Evolutionary conservation across 2,113 vertebrate species (phyloP).

Genomic region (Hemiprocne comata): DNA sequence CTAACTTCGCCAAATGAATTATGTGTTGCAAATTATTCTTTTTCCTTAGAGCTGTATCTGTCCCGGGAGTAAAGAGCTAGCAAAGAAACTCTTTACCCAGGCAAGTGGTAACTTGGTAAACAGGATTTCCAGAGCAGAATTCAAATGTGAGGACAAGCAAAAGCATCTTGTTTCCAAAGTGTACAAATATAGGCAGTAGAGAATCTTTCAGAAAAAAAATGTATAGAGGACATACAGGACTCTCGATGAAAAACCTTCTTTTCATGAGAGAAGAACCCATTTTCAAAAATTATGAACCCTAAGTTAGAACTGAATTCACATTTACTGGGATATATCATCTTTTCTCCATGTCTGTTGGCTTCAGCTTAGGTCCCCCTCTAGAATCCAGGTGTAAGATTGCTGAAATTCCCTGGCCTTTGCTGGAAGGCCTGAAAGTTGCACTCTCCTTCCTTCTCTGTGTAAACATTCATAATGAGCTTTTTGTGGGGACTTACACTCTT

Average conservation of each 20-base stretch:
- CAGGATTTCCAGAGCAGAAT: slow-evolving; percentile 27
- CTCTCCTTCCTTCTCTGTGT: neutral
- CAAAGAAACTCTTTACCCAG: slow-evolving; percentile 18
- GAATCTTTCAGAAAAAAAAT: neutral
- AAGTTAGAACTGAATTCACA: neutral
- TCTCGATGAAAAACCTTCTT: neutral
- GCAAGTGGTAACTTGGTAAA: slow-evolving; percentile 14
- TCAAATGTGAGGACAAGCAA: neutral
- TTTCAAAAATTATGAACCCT: neutral
- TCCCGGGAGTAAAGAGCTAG: slow-evolving; percentile 4
- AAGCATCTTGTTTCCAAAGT: neutral
- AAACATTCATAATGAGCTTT: slow-evolving; percentile 20
- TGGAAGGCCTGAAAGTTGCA: neutral
- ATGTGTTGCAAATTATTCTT: slow-evolving; percentile 21
- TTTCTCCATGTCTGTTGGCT: neutral
- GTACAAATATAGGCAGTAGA: neutral
- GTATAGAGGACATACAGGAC: neutral
- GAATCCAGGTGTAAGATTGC: neutral
- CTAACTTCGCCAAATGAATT: slow-evolving; percentile 45
- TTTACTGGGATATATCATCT: neutral
- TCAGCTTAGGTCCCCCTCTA: neutral
- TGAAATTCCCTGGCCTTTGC: slow-evolving; percentile 25
- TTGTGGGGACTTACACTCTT: neutral
- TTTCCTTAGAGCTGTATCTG: neutral
- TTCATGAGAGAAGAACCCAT: neutral